Evolutionary conservation across 2,888 invertebrate genomes (phyloP).

Genomic region (Trissolcus japonicus): DNA sequence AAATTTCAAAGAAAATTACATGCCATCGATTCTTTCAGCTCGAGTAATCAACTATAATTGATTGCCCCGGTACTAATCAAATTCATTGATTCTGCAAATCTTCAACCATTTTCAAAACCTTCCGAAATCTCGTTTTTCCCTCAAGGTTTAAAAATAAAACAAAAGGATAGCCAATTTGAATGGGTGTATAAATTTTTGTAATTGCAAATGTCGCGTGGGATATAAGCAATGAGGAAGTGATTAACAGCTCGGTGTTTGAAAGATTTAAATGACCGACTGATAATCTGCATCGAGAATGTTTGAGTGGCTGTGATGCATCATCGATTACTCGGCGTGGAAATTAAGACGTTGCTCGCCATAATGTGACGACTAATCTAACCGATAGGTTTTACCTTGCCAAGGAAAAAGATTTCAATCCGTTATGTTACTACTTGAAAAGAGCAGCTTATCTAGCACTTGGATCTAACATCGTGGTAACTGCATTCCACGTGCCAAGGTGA

Average conservation of each 20-base stretch:
- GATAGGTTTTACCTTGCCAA: constrained; percentile 47
- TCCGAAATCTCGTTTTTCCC: not conserved
- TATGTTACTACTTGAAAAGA: constrained; percentile 51
- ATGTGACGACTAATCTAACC: constrained; percentile 32
- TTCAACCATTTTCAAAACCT: too few species aligned
- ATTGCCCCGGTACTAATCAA: not conserved
- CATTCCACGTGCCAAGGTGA: constrained; percentile 60
- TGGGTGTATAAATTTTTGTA: not conserved
- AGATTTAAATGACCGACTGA: constrained; percentile 20
- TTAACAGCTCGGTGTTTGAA: constrained; percentile 13
- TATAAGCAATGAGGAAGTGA: constrained; percentile 15
- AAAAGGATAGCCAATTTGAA: not conserved
- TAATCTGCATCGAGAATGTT: constrained; percentile 31
- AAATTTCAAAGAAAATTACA: constrained; percentile 41
- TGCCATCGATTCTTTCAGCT: not conserved
- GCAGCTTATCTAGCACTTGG: constrained; percentile 52
- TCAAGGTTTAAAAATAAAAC: not conserved
- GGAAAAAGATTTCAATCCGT: constrained; percentile 54
- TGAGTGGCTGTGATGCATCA: constrained; percentile 37
- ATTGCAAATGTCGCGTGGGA: not conserved
- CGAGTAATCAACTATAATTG: constrained; percentile 27
- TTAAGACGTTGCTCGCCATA: constrained; percentile 41
- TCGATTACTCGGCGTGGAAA: constrained; percentile 39
- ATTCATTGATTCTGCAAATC: too few species aligned
- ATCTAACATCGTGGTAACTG: constrained; percentile 55